A percentile compares a stretch with the other conserved stretches of the same genome.
Conservation (phyloP, 2,113 vertebrate species). For the Xyrauchen texanus region DNA sequence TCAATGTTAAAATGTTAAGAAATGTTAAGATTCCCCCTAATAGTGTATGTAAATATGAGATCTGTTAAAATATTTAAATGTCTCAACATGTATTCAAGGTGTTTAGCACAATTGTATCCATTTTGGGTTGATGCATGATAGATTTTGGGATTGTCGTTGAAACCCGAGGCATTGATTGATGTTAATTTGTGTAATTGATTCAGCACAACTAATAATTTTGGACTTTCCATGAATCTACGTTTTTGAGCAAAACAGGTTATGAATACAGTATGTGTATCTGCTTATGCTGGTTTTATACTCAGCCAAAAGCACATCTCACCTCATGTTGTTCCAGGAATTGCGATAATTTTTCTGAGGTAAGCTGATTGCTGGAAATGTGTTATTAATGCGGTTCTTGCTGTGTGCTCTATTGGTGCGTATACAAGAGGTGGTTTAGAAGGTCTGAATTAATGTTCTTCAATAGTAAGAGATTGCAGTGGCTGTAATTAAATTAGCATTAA, state of each 20-base stretch:
- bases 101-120: not conserved
- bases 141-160: not conserved
- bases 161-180: not conserved
- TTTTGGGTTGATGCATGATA: not conserved
- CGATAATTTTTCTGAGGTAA: not conserved
- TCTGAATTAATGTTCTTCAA: too few species aligned
- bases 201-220: too few species aligned
- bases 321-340: slow-evolving; percentile 34
- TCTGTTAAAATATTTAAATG: too few species aligned
- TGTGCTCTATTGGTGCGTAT: not conserved
- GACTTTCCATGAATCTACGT: too few species aligned
- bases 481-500: slow-evolving; percentile 7
- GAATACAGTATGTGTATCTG: not conserved
- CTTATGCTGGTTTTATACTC: not conserved
- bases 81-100: not conserved
- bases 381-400: slow-evolving; percentile 19
- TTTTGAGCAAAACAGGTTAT: too few species aligned
- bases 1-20: too few species aligned
- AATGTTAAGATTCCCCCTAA: too few species aligned
- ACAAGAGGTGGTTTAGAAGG: not conserved
- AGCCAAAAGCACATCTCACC: not conserved
- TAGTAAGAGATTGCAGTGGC: not conserved
- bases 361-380: not conserved
- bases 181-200: too few species aligned
- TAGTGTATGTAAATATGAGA: too few species aligned